phyloP scores from a whole-genome alignment of 2,113 vertebrate genomes.

The Puffinus mauretanicus region DNA sequence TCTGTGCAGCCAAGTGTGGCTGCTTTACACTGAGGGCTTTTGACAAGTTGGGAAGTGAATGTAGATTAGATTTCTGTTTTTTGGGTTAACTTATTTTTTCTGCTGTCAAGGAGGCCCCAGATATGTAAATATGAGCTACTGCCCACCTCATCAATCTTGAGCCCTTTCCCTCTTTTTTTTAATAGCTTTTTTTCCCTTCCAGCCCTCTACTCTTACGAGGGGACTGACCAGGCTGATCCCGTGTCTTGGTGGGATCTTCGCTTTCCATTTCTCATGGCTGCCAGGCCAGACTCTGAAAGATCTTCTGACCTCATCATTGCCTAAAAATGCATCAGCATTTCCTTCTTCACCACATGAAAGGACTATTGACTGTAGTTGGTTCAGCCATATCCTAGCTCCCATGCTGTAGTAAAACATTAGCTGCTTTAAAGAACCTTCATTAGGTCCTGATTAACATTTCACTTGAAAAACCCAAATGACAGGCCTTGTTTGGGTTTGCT shows the following conservation, averaged over 20 bases:
- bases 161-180: neutral
- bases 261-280: conserved; percentile 10
- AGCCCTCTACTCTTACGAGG: neutral
- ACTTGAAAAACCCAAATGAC: neutral
- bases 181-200: neutral
- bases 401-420: neutral
- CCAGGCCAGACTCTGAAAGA: neutral
- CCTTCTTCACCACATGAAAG: neutral
- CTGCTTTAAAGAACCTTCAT: neutral
- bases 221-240: neutral
- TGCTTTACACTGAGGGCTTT: neutral
- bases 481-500: neutral
- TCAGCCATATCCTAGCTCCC: neutral
- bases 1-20: conserved; percentile 26
- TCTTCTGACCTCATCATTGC: conserved; percentile 6
- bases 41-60: conserved; percentile 57
- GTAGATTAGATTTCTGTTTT: conserved; percentile 51
- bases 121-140: conserved; percentile 57
- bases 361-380: neutral
- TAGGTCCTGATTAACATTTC: neutral
- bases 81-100: conserved; percentile 33
- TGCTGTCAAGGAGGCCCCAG: conserved; percentile 46
- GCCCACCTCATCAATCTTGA: conserved; percentile 60
- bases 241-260: neutral
- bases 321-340: neutral